These are phyloP conservation scores for Brachionus rotundiformis DNA, from an alignment of 1,140 invertebrate species.

Conservation along the genomic window DNA sequence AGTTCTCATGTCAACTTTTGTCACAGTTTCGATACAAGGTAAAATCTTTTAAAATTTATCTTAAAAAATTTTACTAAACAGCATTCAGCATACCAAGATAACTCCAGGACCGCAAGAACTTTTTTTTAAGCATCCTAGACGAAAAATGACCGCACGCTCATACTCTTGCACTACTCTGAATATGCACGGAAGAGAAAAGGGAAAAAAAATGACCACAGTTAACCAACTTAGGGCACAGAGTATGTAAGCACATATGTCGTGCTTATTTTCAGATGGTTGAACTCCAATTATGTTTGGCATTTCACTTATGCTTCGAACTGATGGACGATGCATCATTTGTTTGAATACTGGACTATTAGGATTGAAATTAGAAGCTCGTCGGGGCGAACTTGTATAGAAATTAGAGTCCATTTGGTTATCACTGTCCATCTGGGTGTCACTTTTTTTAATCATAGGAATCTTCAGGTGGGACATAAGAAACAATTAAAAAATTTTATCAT, in stretches of 20 bases:
- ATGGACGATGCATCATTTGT: conserved; percentile 42
- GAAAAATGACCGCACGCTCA: conserved; percentile 49
- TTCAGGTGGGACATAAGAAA: conserved; percentile 1
- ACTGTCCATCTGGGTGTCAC: neutral
- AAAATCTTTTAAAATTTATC: conserved; percentile 5
- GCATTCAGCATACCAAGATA: conserved; percentile 32
- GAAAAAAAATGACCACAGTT: conserved; percentile 26
- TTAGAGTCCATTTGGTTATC: neutral
- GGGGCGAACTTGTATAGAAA: neutral
- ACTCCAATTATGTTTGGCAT: conserved; percentile 39
- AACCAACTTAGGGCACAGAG: conserved; percentile 26
- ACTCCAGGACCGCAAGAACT: conserved; percentile 53
- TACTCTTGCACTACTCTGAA: conserved; percentile 47
- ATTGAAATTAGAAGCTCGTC: neutral
- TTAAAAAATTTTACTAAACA: neutral
- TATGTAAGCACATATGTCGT: conserved; percentile 26
- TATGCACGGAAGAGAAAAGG: conserved; percentile 36
- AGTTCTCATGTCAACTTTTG: conserved; percentile 53
- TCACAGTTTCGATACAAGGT: conserved; percentile 53
- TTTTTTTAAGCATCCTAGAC: conserved; percentile 41
- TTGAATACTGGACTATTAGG: neutral
- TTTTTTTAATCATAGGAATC: conserved; percentile 2
- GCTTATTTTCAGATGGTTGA: neutral
- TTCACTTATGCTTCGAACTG: conserved; percentile 46
- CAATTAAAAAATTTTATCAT: neutral